Evolutionary conservation across 2,113 vertebrate genomes (phyloP).

Genomic region (Ia io): DNA sequence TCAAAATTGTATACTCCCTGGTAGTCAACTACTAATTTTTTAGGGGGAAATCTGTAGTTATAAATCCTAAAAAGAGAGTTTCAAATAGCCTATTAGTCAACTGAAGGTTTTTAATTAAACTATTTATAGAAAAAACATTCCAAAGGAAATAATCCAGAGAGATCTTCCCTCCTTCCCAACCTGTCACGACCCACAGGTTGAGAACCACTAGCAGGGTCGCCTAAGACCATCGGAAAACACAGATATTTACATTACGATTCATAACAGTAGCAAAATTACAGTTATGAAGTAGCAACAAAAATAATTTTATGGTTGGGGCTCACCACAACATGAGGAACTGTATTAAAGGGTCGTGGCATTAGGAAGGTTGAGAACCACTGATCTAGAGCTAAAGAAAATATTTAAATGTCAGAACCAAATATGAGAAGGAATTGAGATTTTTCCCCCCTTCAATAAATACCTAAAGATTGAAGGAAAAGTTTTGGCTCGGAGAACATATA

Average conservation of each 20-base stretch:
- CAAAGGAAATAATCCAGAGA: not conserved
- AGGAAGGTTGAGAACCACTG: no score
- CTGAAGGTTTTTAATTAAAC: not conserved
- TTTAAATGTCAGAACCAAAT: not conserved
- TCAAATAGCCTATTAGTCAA: not conserved
- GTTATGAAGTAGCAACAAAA: no score
- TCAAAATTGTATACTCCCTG: not conserved
- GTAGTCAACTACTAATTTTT: not conserved
- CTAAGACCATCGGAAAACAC: no score
- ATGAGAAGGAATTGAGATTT: not conserved
- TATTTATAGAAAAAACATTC: not conserved
- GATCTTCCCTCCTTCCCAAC: not conserved
- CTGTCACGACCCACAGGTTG: no score
- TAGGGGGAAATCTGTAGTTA: not conserved
- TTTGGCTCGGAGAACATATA: conserved; percentile 20
- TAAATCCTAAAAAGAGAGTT: not conserved
- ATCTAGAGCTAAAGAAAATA: no score
- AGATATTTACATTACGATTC: no score
- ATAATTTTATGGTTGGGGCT: no score
- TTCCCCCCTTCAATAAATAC: conserved; percentile 5
- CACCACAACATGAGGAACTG: no score
- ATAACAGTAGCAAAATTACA: no score
- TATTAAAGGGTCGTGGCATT: no score
- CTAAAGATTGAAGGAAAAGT: conserved; percentile 37
- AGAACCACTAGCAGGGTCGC: no score